Percentiles rank a stretch among this genome's conserved stretches.
Evolutionary conservation across 2,113 vertebrate genomes (phyloP).

Genomic region (Oryzias woworae): DNA sequence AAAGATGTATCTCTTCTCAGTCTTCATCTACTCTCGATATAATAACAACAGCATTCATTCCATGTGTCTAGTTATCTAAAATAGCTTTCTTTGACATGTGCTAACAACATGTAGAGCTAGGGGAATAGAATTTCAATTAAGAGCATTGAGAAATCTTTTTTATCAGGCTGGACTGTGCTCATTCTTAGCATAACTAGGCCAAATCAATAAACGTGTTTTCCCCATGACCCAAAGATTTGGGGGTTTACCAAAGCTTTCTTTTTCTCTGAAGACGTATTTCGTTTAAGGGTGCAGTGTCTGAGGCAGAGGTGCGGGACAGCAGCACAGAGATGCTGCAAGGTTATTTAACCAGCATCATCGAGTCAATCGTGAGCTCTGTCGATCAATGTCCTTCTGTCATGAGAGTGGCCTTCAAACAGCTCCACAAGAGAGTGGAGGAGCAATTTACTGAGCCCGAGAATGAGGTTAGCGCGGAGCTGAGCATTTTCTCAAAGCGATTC

Average conservation of each 20-base stretch:
- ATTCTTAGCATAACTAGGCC: background rate
- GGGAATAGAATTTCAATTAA: background rate
- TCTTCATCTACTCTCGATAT: constrained; percentile 11
- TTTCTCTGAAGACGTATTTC: constrained; percentile 83
- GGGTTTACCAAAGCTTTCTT: constrained; percentile 14
- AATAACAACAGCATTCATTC: background rate
- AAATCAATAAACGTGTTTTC: background rate
- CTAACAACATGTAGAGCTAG: constrained; percentile 8
- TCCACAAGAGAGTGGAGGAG: constrained; percentile 81
- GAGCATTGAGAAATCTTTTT: no score
- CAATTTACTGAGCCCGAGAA: constrained; percentile 79
- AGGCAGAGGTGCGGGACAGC: constrained; percentile 83
- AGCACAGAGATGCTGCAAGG: constrained; percentile 86
- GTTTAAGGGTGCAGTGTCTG: constrained; percentile 83
- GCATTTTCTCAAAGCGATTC: background rate
- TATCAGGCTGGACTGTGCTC: no score
- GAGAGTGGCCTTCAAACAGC: constrained; percentile 87
- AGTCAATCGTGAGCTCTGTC: constrained; percentile 83
- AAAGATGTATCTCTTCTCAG: constrained; percentile 11
- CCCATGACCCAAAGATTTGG: background rate
- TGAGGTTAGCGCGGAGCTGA: constrained; percentile 72
- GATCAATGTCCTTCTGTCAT: constrained; percentile 83
- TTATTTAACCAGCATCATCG: constrained; percentile 83
- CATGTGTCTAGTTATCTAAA: background rate
- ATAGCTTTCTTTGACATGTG: constrained; percentile 7